These are phyloP conservation scores for Maconellicoccus hirsutus DNA, from an alignment of 1,140 invertebrate genomes.

Conservation along the genomic window DNA sequence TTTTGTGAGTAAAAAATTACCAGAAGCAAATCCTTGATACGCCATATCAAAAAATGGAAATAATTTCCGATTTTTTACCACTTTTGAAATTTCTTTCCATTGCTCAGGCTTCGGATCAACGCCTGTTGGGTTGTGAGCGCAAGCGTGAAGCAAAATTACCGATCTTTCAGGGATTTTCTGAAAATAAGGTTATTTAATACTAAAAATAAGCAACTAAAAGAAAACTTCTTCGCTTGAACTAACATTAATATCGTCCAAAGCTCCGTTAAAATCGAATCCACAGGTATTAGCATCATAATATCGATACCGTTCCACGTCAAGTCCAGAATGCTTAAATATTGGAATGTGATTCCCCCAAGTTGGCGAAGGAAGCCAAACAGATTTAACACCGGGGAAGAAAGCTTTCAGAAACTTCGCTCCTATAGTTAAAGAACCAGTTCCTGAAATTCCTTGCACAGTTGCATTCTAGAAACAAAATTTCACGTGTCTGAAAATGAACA, in stretches of 20 bases:
- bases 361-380: slow-evolving; percentile 85
- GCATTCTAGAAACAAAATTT: slow-evolving; percentile 47
- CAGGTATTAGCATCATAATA: slow-evolving; percentile 95
- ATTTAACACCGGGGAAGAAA: slow-evolving; percentile 74
- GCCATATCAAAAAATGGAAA: slow-evolving; percentile 99
- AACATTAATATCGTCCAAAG: slow-evolving; percentile 80
- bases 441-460: slow-evolving; percentile 82
- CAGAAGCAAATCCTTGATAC: slow-evolving; percentile 93
- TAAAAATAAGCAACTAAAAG: slow-evolving; percentile 23
- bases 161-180: slow-evolving; percentile 89
- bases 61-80: slow-evolving; percentile 71
- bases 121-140: slow-evolving; percentile 98
- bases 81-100: slow-evolving; percentile 71
- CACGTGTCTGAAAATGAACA: neutral
- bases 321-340: slow-evolving; percentile 79
- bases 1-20: slow-evolving; percentile 32
- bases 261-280: slow-evolving; percentile 86
- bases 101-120: slow-evolving; percentile 88
- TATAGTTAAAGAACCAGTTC: slow-evolving; percentile 90
- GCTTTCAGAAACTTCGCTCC: slow-evolving; percentile 80
- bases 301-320: slow-evolving; percentile 80
- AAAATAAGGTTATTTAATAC: no score
- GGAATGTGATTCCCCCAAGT: slow-evolving; percentile 98
- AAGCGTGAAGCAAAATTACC: slow-evolving; percentile 89
- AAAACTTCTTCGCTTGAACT: slow-evolving; percentile 13